A percentile compares a stretch with the other conserved stretches of the same genome.
These are phyloP conservation scores for Drosophila neocordata DNA, from an alignment of 1,140 invertebrate genomes.

Conservation along the genomic window DNA sequence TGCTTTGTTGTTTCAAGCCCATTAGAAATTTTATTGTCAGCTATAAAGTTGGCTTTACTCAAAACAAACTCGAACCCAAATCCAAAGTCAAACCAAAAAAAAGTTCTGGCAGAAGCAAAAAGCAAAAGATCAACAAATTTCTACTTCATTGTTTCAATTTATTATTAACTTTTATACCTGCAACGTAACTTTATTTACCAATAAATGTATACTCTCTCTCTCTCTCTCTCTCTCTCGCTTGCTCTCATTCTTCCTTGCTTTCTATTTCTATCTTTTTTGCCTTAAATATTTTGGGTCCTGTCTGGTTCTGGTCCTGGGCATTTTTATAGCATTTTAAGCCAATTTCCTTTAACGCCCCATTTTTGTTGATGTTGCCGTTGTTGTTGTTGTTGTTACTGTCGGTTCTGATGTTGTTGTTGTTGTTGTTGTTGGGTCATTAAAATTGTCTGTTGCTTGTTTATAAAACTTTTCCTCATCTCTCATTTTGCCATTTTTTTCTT, in stretches of 20 bases:
- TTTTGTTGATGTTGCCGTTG: slow-evolving; percentile 8
- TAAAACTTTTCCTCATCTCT: slow-evolving; percentile 14
- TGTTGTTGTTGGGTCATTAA: slow-evolving; percentile 70
- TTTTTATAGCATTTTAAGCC: slow-evolving; percentile 77
- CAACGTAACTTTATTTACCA: slow-evolving; percentile 71
- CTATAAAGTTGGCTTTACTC: slow-evolving; percentile 60
- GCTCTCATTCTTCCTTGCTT: not conserved
- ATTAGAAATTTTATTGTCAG: slow-evolving; percentile 72
- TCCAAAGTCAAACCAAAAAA: not conserved
- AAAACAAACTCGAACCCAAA: slow-evolving; percentile 3
- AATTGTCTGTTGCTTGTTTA: slow-evolving; percentile 41
- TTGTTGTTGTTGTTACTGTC: not conserved
- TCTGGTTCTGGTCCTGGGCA: slow-evolving; percentile 10
- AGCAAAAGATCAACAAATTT: slow-evolving; percentile 59
- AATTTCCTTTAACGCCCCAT: slow-evolving; percentile 74
- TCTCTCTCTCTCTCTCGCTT: not conserved
- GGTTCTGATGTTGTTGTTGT: not conserved
- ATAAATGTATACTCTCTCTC: slow-evolving; percentile 50
- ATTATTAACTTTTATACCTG: slow-evolving; percentile 75
- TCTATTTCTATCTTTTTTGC: not conserved
- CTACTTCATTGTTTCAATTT: slow-evolving; percentile 76
- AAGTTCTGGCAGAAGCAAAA: slow-evolving; percentile 25
- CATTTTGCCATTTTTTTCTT: slow-evolving; percentile 5
- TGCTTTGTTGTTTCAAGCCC: slow-evolving; percentile 43
- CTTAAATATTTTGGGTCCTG: not conserved